Evolutionary conservation across 2,113 vertebrate genomes (phyloP), one percentile per base, ranked within the genome.

Genomic region (Macquaria australasica): DNA sequence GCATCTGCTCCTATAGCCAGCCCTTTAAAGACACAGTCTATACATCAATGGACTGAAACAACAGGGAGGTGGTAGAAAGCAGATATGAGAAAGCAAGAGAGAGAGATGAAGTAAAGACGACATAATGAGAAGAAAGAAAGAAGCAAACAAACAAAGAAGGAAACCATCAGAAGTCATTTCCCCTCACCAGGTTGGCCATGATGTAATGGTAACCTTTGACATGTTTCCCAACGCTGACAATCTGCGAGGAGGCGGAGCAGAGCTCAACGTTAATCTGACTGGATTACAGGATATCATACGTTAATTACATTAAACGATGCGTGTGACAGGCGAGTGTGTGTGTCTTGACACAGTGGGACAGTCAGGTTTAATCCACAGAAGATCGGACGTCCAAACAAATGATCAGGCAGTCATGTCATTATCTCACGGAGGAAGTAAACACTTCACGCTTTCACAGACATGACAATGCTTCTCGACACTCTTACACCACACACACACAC

Each of bases 171-270:
- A 60, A 58, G 43, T 34, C 0, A 4, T 3, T 48, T 79, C 76
- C 20, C 14, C 95, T 96, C 85, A 99, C 98, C 97, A 99, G 95
- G 92, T 99, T 99, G 93, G 98, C 98, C 96, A 99, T 97, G 95
- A 99, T 99, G 95, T 99, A 99, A 95, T 99, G 98, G 94, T 99
- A 99, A 85, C 98, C 98, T 96, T 98, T 99, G 86, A 99, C 98
- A 75, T 99, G 98, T 86, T 99, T 99, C 84, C 98, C 98, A 56
- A 99, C 98, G 48, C 98, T 99, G 90, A 99, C 98, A 87, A 99
- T 98, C 98, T 99, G 94, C 60, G 86, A 84, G 88, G 83, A 93
- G 81, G 66, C 15, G 28, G 43, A 89, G 51, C 66, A 85, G 45
- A 79, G n/a, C n/a, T 76, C 58, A 82, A 21, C 2, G 66, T 91